These are phyloP conservation scores for Eretmodus cyanostictus DNA, from an alignment of 2,113 vertebrate genomes.

Conservation along the genomic window DNA sequence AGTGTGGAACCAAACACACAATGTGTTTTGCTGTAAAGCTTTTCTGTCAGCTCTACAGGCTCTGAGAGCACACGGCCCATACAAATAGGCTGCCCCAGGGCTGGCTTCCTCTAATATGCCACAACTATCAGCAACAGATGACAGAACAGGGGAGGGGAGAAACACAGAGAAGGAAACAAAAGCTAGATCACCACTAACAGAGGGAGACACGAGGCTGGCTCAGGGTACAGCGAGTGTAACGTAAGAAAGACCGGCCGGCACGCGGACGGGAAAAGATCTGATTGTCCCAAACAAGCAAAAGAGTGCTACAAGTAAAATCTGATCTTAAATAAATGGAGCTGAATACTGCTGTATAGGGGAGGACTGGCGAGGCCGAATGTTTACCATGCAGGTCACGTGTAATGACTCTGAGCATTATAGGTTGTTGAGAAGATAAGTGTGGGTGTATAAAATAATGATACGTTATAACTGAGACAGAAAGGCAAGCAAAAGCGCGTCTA, in stretches of 20 bases:
- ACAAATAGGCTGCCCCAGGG: slow-evolving; percentile 54
- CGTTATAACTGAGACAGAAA: not conserved
- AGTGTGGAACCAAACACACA: slow-evolving; percentile 43
- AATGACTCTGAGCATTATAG: not conserved
- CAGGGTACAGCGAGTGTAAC: not conserved
- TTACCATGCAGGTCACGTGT: slow-evolving; percentile 16
- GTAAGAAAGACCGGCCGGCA: not conserved
- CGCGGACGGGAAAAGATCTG: not conserved
- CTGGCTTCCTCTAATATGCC: slow-evolving; percentile 41
- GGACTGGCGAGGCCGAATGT: not conserved
- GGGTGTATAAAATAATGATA: slow-evolving; percentile 40
- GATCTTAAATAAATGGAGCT: not conserved
- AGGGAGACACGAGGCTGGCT: not conserved
- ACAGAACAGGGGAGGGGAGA: slow-evolving; percentile 15
- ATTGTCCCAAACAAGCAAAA: not conserved
- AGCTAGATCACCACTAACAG: slow-evolving; percentile 14
- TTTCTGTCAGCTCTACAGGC: slow-evolving; percentile 53
- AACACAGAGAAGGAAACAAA: not conserved
- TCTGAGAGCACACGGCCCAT: slow-evolving; percentile 31
- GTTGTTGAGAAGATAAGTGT: slow-evolving; percentile 5
- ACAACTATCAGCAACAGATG: slow-evolving; percentile 57
- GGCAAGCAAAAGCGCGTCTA: not conserved
- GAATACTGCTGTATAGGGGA: not conserved
- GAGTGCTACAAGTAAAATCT: not conserved
- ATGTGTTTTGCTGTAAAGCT: slow-evolving; percentile 49